Conservation (phyloP, 2,113 vertebrate genomes). For the Hippocampus zosterae region DNA sequence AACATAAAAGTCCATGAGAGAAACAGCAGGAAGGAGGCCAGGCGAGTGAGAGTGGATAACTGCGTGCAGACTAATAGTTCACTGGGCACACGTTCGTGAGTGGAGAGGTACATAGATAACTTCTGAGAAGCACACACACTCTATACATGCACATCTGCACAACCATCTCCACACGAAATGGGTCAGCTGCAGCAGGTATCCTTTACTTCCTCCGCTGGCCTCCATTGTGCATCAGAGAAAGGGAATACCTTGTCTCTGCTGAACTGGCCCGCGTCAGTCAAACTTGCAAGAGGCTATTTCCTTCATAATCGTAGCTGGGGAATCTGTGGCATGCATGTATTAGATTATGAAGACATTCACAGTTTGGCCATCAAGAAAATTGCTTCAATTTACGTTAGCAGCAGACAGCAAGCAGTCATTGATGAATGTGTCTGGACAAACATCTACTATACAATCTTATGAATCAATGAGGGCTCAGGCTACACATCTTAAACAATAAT, state of each 20-base stretch:
- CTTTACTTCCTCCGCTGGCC: constrained; percentile 51
- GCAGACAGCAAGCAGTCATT: not conserved
- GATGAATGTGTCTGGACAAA: no score
- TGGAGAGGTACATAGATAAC: not conserved
- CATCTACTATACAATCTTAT: no score
- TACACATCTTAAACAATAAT: no score
- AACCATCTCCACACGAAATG: constrained; percentile 46
- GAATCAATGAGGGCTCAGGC: no score
- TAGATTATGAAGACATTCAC: constrained; percentile 19
- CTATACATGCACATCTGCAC: constrained; percentile 17
- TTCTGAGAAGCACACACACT: constrained; percentile 14
- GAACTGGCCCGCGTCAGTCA: constrained; percentile 20
- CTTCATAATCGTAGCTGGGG: constrained; percentile 50
- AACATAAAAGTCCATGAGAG: constrained; percentile 45
- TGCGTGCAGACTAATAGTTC: constrained; percentile 9
- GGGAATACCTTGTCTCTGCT: constrained; percentile 33
- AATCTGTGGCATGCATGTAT: constrained; percentile 41
- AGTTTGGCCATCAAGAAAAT: constrained; percentile 1
- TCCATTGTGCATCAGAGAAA: constrained; percentile 44
- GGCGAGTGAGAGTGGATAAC: constrained; percentile 13
- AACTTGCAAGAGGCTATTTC: constrained; percentile 51
- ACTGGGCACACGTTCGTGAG: constrained; percentile 4
- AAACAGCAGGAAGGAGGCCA: constrained; percentile 49
- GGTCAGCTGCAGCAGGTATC: constrained; percentile 47
- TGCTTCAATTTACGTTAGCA: constrained; percentile 3